Evolutionary conservation across 2,888 invertebrate species (phyloP), one percentile per base, ranked within the genome.

Genomic region (Leptopilina drosophilae): DNA sequence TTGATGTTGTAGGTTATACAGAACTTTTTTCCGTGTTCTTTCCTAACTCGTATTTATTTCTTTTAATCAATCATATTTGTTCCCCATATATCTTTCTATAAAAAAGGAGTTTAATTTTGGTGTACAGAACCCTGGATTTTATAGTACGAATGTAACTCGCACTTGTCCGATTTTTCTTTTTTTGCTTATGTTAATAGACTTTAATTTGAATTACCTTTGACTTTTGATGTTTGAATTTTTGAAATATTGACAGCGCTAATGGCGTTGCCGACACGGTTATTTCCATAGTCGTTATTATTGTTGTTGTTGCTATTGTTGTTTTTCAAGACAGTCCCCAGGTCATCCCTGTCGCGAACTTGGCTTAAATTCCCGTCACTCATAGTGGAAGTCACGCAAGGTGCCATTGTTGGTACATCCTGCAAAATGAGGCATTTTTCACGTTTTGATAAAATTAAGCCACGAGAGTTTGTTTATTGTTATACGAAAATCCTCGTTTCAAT

Each of bases 361-460:
- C 87, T 90, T 82, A 90, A 87, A 86, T 90, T 89, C 82, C 88
- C 90, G 66, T 85, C 89, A 83, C 90, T 90, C 85, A 90, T 85
- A 42, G 90, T 87, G 82, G 90, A 89, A 84, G 90, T 89, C 83
- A 90, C 88, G 87, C 88, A 89, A 83, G 89, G 87, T 79, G 89
- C 84, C 85, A 88, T 88, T 80, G 85, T 83, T 78, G 87, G 77
- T 78, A 86, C 86, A 84, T 88, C 89, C 90, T 90, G 82, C 33
- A 77, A 77, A 78, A 81, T 75, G 66, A 82, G 15, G 26, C 14
- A 64, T 62, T 73, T 33, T 67, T n/a, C 46, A 20, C 46, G 15
- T 46, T 67, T n/a, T n/a, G n/a, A n/a, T n/a, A n/a, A n/a, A n/a
- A 15, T 49, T 49, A 49, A 12, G 67, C 20, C 49, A 49, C 49